Evolutionary conservation across 2,797 vertebrate genomes (phyloP).

Genomic region (Semaprochilodus insignis): DNA sequence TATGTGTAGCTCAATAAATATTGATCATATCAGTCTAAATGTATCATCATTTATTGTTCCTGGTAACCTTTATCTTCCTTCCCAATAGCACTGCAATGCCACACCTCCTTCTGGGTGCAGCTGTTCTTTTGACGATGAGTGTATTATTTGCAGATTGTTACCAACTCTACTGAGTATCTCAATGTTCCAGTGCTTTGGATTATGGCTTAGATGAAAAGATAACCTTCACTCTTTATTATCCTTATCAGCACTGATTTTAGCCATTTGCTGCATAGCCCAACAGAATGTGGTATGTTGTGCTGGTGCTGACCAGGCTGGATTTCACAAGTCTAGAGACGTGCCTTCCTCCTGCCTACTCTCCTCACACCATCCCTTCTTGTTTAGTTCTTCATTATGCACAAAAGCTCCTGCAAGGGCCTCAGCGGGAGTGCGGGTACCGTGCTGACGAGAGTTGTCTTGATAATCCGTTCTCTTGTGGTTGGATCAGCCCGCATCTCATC

Average conservation of each 20-base stretch:
- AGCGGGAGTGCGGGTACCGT: not conserved
- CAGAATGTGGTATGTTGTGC: not conserved
- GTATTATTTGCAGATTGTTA: too few relatives aligned
- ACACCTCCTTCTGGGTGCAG: too few relatives aligned
- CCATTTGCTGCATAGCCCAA: not conserved
- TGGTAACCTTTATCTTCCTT: too few relatives aligned
- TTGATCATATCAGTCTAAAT: too few relatives aligned
- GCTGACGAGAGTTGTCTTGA: slow-evolving; percentile 16
- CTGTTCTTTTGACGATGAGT: too few relatives aligned
- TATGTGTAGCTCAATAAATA: too few relatives aligned
- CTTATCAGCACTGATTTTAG: not conserved
- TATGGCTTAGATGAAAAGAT: not conserved
- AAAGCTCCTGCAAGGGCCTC: slow-evolving; percentile 8
- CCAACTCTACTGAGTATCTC: too few relatives aligned
- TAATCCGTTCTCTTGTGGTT: slow-evolving; percentile 34
- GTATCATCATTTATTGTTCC: too few relatives aligned
- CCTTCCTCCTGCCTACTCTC: not conserved
- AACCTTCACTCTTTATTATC: not conserved
- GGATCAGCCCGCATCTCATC: slow-evolving; percentile 22
- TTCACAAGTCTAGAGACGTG: not conserved
- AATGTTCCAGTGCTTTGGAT: not conserved
- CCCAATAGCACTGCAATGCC: too few relatives aligned
- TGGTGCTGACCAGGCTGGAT: not conserved
- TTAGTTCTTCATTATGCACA: not conserved
- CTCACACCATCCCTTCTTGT: not conserved